A percentile compares a stretch with the other conserved stretches of the same genome.
phyloP scores from a whole-genome alignment of 2,888 invertebrate species.

The Calameuta idolon region DNA sequence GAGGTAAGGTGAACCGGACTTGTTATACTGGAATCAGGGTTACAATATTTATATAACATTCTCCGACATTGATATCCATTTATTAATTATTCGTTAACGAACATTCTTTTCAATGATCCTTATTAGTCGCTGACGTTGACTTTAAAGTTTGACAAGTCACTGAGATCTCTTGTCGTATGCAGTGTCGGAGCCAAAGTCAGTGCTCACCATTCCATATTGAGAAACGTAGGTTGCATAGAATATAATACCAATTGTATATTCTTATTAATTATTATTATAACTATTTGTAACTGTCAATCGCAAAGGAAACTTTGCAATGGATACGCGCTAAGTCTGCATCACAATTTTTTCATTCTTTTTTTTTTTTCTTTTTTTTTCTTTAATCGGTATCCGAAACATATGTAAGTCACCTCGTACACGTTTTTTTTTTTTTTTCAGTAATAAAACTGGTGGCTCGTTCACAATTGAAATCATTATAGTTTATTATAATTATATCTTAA shows the following conservation, averaged over 20 bases:
- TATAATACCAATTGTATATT: constrained; percentile 24
- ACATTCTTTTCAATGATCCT: neutral
- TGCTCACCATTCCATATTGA: constrained; percentile 25
- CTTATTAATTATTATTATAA: constrained; percentile 16
- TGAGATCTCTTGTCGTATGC: neutral
- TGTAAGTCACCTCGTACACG: neutral
- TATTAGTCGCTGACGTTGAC: neutral
- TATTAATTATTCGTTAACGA: neutral
- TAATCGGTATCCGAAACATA: constrained; percentile 10
- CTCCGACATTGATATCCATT: neutral
- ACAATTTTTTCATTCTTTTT: constrained; percentile 12
- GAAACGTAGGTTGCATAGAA: constrained; percentile 20
- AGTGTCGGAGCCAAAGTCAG: constrained; percentile 2
- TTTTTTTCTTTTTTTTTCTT: neutral
- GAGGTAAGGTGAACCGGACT: constrained; percentile 18
- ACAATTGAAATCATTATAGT: constrained; percentile 16
- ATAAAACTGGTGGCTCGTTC: constrained; percentile 2
- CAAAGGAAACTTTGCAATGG: constrained; percentile 16
- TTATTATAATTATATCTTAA: constrained; percentile 8
- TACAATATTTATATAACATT: neutral
- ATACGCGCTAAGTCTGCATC: constrained; percentile 15
- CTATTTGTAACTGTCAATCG: constrained; percentile 18
- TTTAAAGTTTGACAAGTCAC: neutral
- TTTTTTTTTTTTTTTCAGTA: neutral
- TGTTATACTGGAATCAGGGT: neutral